These are phyloP conservation scores for Anseranas semipalmata DNA, from an alignment of 2,113 vertebrate genomes.

Conservation along the genomic window DNA sequence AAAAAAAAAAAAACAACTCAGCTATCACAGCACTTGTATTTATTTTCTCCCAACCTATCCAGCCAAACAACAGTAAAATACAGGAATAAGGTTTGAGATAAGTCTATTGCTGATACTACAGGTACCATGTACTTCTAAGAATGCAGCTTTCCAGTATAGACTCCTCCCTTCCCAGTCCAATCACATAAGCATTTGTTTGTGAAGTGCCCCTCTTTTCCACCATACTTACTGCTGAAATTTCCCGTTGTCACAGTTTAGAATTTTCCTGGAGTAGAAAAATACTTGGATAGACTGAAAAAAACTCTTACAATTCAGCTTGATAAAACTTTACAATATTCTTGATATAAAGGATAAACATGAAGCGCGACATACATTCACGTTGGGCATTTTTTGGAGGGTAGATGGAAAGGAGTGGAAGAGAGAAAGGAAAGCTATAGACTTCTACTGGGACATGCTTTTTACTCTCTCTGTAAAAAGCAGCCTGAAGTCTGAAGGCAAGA, in stretches of 20 bases:
- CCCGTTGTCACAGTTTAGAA: neutral
- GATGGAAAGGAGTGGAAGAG: neutral
- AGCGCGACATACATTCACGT: neutral
- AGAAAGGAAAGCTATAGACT: neutral
- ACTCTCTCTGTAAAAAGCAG: neutral
- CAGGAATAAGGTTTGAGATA: neutral
- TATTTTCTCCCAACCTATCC: neutral
- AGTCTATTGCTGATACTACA: neutral
- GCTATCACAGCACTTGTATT: neutral
- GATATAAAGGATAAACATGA: neutral
- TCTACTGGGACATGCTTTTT: neutral
- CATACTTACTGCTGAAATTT: neutral
- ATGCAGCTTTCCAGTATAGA: neutral
- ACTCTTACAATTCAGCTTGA: neutral
- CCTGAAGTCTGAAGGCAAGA: neutral
- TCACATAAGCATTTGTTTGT: neutral
- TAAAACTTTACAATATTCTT: neutral
- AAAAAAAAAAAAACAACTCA: neutral
- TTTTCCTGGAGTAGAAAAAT: neutral
- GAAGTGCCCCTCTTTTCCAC: neutral
- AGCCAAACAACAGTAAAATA: neutral
- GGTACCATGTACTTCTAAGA: neutral
- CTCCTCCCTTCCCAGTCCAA: neutral
- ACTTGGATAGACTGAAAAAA: neutral
- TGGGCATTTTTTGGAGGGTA: neutral